Base-by-base conservation (phyloP, 2,888 invertebrate genomes). In the Xestia sexstrigata region DNA sequence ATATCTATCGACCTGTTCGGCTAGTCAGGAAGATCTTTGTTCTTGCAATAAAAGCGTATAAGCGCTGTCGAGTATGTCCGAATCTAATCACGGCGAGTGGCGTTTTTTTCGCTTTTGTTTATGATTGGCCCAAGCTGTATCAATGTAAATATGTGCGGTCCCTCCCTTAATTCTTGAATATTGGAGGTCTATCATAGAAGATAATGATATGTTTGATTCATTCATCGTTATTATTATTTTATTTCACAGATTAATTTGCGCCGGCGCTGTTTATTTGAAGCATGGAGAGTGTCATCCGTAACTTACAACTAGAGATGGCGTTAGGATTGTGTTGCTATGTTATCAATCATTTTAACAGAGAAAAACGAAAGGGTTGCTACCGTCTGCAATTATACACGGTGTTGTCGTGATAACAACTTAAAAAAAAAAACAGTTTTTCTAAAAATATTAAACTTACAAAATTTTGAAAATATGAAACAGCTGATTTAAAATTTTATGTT, bases 231-330 rank as follows among this genome's bases (percentile, higher is more conserved):
- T 35, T 11, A 62, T 62, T 35, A 35, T 42, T 35, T n/a, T 15
- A 26, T 23, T 58, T 80, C 35, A 23, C 78, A 78, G 78, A 71
- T 80, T 78, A 65, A n/a, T 26, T 8, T 78, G 78, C 49, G 81
- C 81, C 15, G 73, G 49, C 6, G 81, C 78, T 0, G 42, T 23
- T 23, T 80, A 45, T 58, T n/a, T 66, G 15, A 78, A 45, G 23
- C n/a, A 42, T 0, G 78, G 78, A 8, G 35, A 66, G 66, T 78
- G 78, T n/a, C 65, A 65, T n/a, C 15, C 42, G 15, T 65, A 65
- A n/a, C 8, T 42, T 4, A 15, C n/a, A 15, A 39, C 39, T 39
- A 7, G 30, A 60, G 30, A 30, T 62, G 1, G 17, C 20, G 30
- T 17, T 42, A 4, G 15, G n/a, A 15, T 35, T 20, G 20, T 35